Conservation (phyloP, 2,888 invertebrate species). For the Alloscopus bannaensis region DNA sequence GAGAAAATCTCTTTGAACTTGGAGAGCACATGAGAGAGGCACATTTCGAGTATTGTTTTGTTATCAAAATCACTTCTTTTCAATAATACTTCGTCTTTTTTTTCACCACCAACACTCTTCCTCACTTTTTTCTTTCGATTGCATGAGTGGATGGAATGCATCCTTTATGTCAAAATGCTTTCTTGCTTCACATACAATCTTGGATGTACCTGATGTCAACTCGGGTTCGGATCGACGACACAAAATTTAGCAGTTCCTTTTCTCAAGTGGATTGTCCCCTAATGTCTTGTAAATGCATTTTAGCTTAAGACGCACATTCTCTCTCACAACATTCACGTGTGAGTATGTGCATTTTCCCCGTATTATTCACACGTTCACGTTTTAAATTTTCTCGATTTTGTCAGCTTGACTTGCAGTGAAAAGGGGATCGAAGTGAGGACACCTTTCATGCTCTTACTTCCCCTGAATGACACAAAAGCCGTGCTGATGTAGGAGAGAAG, state of each 20-base stretch:
- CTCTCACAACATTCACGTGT: not conserved
- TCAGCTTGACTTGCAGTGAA: constrained; percentile 23
- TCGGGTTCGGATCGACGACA: too few relatives aligned
- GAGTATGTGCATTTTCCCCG: not conserved
- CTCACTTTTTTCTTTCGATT: too few relatives aligned
- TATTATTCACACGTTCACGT: not conserved
- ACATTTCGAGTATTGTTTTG: too few relatives aligned
- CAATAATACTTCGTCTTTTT: constrained; percentile 27
- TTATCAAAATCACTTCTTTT: constrained; percentile 52
- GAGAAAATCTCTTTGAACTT: constrained; percentile 45
- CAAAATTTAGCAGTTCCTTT: too few relatives aligned
- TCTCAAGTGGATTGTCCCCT: too few relatives aligned
- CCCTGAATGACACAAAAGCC: constrained; percentile 22
- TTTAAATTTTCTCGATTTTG: not conserved
- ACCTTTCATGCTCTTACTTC: constrained; percentile 31
- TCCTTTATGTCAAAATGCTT: constrained; percentile 28
- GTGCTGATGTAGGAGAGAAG: too few relatives aligned
- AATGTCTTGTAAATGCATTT: too few relatives aligned
- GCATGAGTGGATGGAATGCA: constrained; percentile 35
- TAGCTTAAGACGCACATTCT: too few relatives aligned
- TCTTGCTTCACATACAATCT: too few relatives aligned
- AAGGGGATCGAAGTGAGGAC: constrained; percentile 34
- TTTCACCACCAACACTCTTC: not conserved
- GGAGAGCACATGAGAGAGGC: too few relatives aligned
- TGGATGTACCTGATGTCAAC: too few relatives aligned